phyloP scores from a whole-genome alignment of 1,140 invertebrate genomes.

The Goniozus legneri region DNA sequence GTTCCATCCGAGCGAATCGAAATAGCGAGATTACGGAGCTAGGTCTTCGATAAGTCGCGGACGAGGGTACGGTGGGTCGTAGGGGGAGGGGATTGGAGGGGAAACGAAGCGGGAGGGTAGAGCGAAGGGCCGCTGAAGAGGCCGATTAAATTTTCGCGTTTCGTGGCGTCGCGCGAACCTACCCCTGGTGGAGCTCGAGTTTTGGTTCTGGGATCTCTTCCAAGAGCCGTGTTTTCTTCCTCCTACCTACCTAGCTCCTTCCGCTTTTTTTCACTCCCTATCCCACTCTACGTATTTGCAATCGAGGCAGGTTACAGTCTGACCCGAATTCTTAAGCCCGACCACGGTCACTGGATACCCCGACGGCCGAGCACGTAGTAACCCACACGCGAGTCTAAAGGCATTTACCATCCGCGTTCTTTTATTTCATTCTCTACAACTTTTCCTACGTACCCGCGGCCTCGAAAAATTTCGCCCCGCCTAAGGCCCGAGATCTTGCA shows the following conservation, averaged over 20 bases:
- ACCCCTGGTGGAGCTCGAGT: slow-evolving; percentile 20
- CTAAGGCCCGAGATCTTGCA: too few species aligned
- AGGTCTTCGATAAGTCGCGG: slow-evolving; percentile 8
- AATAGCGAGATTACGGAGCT: too few species aligned
- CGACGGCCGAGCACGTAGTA: slow-evolving; percentile 39
- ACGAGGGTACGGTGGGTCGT: slow-evolving; percentile 14
- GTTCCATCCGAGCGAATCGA: too few species aligned
- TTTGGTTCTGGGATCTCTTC: slow-evolving; percentile 44
- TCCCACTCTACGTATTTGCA: too few species aligned
- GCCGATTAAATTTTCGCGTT: slow-evolving; percentile 42
- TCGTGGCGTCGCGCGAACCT: slow-evolving; percentile 14
- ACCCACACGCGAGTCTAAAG: slow-evolving; percentile 37
- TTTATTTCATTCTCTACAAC: too few species aligned
- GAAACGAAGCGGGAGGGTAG: slow-evolving; percentile 5
- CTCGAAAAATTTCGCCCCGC: too few species aligned
- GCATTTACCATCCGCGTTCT: slow-evolving; percentile 30
- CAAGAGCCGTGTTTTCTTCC: slow-evolving; percentile 38
- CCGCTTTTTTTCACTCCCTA: too few species aligned
- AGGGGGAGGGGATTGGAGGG: slow-evolving; percentile 9
- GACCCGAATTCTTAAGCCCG: slow-evolving; percentile 48
- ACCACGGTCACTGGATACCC: slow-evolving; percentile 31
- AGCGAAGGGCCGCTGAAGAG: background rate
- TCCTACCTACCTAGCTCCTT: too few species aligned
- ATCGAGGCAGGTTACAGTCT: slow-evolving; percentile 46
- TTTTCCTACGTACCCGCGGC: too few species aligned